Evolutionary conservation across 2,113 vertebrate species (phyloP).

Genomic region (Microtus ochrogaster): DNA sequence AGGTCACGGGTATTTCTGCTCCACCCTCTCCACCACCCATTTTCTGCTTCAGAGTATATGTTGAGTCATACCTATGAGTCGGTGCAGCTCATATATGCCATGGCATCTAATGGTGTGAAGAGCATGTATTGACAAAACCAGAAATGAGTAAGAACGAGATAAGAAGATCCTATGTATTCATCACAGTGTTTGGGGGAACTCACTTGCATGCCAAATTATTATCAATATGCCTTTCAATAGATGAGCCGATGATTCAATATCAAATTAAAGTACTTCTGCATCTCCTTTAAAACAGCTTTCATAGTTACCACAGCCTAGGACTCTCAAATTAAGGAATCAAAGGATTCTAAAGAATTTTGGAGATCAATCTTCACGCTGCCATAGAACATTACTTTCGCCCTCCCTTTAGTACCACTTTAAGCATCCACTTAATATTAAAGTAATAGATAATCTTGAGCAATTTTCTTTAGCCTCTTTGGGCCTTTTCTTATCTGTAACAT

Average conservation of each 20-base stretch:
- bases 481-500: conserved; percentile 6
- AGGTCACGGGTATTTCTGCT: neutral
- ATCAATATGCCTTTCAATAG: neutral
- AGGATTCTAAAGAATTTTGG: conserved; percentile 24
- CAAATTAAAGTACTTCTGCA: neutral
- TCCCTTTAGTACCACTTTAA: neutral
- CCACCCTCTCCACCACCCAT: neutral
- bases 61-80: neutral
- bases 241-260: neutral
- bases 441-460: conserved; percentile 7
- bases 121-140: neutral
- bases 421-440: conserved; percentile 28
- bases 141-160: neutral
- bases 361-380: conserved; percentile 1
- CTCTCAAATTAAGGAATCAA: neutral
- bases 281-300: neutral
- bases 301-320: neutral
- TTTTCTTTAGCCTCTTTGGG: conserved; percentile 51
- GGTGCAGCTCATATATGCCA: neutral
- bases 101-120: neutral
- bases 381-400: conserved; percentile 7
- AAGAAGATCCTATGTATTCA: neutral
- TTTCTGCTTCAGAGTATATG: neutral
- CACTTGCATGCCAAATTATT: neutral
- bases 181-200: neutral